Evolutionary conservation across 2,113 vertebrate species (phyloP).

Genomic region (Equus przewalskii): DNA sequence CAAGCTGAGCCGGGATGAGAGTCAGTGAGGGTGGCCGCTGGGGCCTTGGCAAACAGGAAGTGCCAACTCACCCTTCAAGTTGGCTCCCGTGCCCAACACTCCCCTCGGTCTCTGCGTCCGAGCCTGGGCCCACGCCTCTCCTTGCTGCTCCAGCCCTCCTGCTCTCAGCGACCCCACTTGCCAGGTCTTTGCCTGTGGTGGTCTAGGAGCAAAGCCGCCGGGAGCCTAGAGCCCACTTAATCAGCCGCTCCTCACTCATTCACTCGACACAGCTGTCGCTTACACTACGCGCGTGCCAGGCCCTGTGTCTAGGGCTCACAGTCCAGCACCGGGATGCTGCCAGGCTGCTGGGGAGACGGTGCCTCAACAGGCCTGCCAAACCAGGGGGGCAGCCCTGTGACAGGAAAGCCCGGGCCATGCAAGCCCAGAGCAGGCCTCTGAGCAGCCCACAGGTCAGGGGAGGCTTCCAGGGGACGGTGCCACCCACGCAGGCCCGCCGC

Average conservation of each 20-base stretch:
- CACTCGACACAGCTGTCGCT: not conserved
- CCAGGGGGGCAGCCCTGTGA: not conserved
- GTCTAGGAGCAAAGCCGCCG: not conserved
- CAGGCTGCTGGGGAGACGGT: not conserved
- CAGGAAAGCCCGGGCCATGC: not conserved
- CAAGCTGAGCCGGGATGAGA: not conserved
- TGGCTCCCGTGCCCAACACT: fast-evolving
- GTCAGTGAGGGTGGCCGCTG: not conserved
- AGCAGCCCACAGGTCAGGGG: not conserved
- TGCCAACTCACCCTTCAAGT: not conserved
- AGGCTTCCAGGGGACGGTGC: not conserved
- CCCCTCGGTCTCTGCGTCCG: not conserved
- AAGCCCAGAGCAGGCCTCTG: not conserved
- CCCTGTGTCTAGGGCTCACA: not conserved
- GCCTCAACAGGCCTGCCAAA: not conserved
- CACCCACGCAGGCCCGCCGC: not conserved
- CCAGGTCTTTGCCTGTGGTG: not conserved
- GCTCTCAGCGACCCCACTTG: not conserved
- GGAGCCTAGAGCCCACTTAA: too few relatives aligned
- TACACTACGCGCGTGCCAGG: fast-evolving
- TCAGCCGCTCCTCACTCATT: not conserved
- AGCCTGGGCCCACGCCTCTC: not conserved
- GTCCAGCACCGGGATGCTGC: not conserved
- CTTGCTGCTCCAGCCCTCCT: not conserved
- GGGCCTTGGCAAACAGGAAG: constrained; percentile 3